Evolutionary conservation across 2,113 vertebrate species (phyloP), one percentile per base, ranked within the genome.

Genomic region (Psilopogon haemacephalus): DNA sequence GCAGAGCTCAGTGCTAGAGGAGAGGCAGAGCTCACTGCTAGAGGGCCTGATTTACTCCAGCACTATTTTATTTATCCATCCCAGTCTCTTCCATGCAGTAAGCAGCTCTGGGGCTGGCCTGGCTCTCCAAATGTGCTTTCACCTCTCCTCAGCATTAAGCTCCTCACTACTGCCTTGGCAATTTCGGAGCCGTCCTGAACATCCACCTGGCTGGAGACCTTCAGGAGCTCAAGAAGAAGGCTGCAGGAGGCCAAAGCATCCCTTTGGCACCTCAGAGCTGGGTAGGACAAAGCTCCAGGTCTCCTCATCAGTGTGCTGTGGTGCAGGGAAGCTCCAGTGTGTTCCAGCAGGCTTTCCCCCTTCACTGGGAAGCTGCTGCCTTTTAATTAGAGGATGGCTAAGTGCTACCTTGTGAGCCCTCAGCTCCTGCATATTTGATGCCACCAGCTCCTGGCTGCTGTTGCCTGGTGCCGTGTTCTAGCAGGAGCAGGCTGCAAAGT

Each of bases 341-440:
- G 69, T 89, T 86, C 72, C 13, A 76, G 50, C 50, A 92, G 73
- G 56, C 44, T 88, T 76, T 94, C 73, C 32, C 60, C 19, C 74
- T 21, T 38, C 38, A 78, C 82, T 63, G 84, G 88, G 80, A 86
- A 86, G 94, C 84, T 85, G 55, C 81, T 94, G 81, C 93, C 94
- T 95, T 93, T 95, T 96, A 95, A 96, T 96, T 91, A 94, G 94
- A 63, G 86, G 81, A 71, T 55, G 50, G 86, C 60, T 80, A 93
- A 96, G 72, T 70, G 94, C 81, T 91, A 55, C 67, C 7, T 56
- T 93, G 87, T 92, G 93, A 94, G 85, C 89, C 6, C 28, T 0
- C 9, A 68, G 86, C 81, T 19, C 82, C 59, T 94, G 75, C 93
- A 95, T 96, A 87, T 95, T 96, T 93, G 89, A 95, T 60, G 46